A percentile compares a stretch with the other conserved stretches of the same genome.
Evolutionary conservation across 2,797 vertebrate species (phyloP).

Genomic region (Dromococcyx pavoninus): DNA sequence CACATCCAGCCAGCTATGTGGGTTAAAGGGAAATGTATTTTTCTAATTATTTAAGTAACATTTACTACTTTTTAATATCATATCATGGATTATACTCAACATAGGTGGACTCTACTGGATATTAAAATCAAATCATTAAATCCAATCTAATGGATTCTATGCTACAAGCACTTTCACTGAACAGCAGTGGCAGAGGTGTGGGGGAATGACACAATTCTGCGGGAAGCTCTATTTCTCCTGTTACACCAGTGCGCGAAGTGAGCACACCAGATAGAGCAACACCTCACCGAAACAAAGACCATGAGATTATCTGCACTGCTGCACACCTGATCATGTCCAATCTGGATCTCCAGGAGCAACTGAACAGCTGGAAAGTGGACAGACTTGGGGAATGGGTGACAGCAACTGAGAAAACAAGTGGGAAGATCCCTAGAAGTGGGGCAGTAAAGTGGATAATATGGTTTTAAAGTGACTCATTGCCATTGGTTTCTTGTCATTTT

Average conservation of each 20-base stretch:
- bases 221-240: neutral
- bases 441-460: neutral
- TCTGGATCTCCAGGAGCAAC: neutral
- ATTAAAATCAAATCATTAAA: neutral
- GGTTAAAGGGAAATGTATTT: neutral
- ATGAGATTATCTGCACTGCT: too few species aligned
- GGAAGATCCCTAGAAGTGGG: neutral
- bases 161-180: neutral
- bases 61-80: neutral
- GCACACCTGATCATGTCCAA: rapidly evolving
- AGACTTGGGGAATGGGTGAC: neutral
- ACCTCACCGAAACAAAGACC: neutral
- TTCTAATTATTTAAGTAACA: neutral
- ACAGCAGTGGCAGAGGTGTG: neutral
- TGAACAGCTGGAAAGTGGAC: neutral
- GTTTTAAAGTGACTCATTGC: neutral
- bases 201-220: rapidly evolving
- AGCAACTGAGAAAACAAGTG: neutral
- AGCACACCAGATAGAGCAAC: neutral
- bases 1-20: neutral
- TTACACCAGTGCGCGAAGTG: neutral
- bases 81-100: neutral
- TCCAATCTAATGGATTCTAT: neutral
- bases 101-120: neutral
- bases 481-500: neutral